Evolutionary conservation across 2,113 vertebrate genomes (phyloP), one percentile per base, ranked within the genome.

Genomic region (Neolamprologus cancellatus): DNA sequence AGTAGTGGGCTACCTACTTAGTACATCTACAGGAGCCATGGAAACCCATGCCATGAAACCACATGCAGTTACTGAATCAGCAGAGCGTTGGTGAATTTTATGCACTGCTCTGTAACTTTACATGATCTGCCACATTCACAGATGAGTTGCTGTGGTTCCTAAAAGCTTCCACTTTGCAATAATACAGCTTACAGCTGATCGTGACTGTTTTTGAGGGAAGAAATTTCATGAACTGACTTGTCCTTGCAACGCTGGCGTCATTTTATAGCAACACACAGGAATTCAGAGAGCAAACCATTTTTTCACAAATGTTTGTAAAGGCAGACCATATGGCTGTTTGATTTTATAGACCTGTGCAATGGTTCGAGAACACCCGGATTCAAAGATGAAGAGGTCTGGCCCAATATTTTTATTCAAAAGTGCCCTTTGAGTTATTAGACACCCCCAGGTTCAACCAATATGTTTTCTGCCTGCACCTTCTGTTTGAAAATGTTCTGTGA

Each of bases 401-500:
- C 23, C 66, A 46, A 28, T 46, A 74, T 28, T 46, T 71, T 46
- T 71, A 25, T 74, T 25, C 66, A 36, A 28, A 52, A 71, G 18
- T 53, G n/a, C 25, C 5, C 5, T 53, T 64, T 1, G 28, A 2
- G 44, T 12, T 36, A 18, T 23, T 3, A 64, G 34, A 69, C 57
- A 54, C 23, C 5, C 4, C 48, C 20, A 14, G 61, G 25, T 52
- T 25, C 48, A 55, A 50, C 32, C 88, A 87, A 84, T 86, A 90
- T 87, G 89, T 64, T 89, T 85, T 48, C 17, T 64, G 36, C 78
- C 25, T 12, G 32, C 6, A 88, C 52, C 80, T 46, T 87, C 79
- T 90, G 84, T 78, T 82, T 32, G 57, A 74, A 79, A 84, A 20
- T 48, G 41, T 80, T 86, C 13, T 61, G 80, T 93, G 94, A 95